Evolutionary conservation across 1,140 invertebrate species (phyloP).

Genomic region (Rhizoglyphus robini): DNA sequence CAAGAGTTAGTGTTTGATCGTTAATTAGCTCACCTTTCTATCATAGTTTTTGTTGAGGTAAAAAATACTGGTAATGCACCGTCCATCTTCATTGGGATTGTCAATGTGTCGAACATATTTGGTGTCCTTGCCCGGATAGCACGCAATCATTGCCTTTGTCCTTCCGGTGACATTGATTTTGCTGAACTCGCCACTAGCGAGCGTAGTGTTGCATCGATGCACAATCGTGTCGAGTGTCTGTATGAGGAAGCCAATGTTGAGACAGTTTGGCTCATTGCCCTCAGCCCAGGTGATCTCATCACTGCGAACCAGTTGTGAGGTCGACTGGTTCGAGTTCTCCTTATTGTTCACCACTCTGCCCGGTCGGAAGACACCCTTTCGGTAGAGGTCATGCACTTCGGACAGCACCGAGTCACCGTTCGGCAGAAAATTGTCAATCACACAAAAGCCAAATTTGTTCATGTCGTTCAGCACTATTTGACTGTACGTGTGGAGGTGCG

Average conservation of each 20-base stretch:
- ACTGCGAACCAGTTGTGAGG: constrained; percentile 38
- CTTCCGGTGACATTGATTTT: constrained; percentile 70
- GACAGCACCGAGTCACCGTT: constrained; percentile 57
- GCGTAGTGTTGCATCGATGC: constrained; percentile 41
- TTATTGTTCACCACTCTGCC: constrained; percentile 59
- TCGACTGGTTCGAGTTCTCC: too few species aligned
- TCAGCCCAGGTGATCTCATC: constrained; percentile 86
- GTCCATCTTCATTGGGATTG: constrained; percentile 79
- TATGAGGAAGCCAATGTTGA: constrained; percentile 68
- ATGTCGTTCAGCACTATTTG: too few species aligned
- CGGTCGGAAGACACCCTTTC: constrained; percentile 61
- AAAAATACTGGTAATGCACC: constrained; percentile 88
- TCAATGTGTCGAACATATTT: constrained; percentile 91
- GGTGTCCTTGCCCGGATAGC: constrained; percentile 69
- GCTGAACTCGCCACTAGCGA: constrained; percentile 66
- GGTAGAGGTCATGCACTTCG: constrained; percentile 60
- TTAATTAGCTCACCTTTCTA: constrained; percentile 33
- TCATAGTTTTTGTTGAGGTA: constrained; percentile 90
- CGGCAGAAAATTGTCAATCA: constrained; percentile 72
- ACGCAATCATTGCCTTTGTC: constrained; percentile 92
- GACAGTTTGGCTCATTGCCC: constrained; percentile 60
- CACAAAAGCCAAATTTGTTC: too few species aligned
- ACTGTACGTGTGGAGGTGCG: too few species aligned
- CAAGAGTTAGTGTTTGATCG: too few species aligned
- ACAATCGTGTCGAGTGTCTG: constrained; percentile 58